Evolutionary conservation across 2,888 invertebrate genomes (phyloP).

Genomic region (Stenoptilia bipunctidactyla): DNA sequence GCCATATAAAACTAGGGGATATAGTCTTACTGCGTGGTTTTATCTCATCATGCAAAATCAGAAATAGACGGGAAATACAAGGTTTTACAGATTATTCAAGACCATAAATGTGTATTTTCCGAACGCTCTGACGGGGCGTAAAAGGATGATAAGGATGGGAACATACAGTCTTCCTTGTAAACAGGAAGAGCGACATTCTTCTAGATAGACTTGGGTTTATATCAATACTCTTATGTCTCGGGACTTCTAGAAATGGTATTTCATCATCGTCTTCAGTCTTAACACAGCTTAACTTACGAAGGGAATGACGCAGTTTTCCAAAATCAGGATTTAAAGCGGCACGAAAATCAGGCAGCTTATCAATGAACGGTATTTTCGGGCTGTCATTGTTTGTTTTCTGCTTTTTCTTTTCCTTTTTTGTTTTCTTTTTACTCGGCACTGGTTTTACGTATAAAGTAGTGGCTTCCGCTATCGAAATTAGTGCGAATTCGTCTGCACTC

Average conservation of each 20-base stretch:
- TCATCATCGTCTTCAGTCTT: conserved; percentile 31
- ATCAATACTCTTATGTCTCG: conserved; percentile 53
- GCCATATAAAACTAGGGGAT: too few relatives aligned
- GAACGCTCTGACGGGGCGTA: conserved; percentile 49
- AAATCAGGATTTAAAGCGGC: conserved; percentile 33
- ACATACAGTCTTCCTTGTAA: conserved; percentile 48
- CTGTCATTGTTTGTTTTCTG: conserved; percentile 9
- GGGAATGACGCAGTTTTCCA: conserved; percentile 29
- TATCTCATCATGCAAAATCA: too few relatives aligned
- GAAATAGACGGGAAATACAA: too few relatives aligned
- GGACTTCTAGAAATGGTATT: conserved; percentile 35
- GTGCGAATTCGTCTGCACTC: conserved; percentile 38
- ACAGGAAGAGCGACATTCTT: conserved; percentile 49
- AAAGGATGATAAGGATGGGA: conserved; percentile 60
- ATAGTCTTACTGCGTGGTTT: too few relatives aligned
- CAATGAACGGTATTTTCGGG: conserved; percentile 19
- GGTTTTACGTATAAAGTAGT: conserved; percentile 17
- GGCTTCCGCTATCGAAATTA: conserved; percentile 29
- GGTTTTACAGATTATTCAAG: too few relatives aligned
- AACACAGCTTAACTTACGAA: conserved; percentile 44
- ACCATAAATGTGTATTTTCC: conserved; percentile 39
- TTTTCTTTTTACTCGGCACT: too few relatives aligned
- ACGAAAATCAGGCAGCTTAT: conserved; percentile 30
- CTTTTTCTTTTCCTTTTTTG: too few relatives aligned
- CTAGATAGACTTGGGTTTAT: conserved; percentile 53